Evolutionary conservation across 2,113 vertebrate genomes (phyloP).

Genomic region (Oreochromis spilurus): DNA sequence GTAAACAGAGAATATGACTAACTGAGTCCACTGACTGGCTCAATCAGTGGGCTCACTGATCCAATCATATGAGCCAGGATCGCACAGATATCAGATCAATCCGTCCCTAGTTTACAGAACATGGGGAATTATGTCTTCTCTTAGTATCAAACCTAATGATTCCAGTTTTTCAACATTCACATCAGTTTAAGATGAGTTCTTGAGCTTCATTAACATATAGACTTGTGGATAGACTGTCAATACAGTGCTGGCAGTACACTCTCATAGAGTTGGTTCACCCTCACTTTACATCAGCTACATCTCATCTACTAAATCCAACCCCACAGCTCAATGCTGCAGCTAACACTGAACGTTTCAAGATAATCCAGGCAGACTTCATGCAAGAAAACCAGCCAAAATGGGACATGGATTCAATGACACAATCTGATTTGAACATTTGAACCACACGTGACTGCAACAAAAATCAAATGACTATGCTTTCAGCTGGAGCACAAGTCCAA

Average conservation of each 20-base stretch:
- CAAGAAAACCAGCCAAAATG: background rate
- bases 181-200: background rate
- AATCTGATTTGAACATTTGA: background rate
- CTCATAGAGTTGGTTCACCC: background rate
- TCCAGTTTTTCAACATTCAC: background rate
- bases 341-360: background rate
- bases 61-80: background rate
- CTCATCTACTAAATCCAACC: background rate
- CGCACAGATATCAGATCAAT: accelerated
- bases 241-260: background rate
- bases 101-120: background rate
- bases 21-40: background rate
- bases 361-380: background rate
- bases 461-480: background rate
- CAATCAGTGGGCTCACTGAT: background rate
- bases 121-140: background rate
- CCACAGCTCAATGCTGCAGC: background rate
- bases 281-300: background rate
- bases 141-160: background rate
- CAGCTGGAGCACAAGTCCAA: background rate
- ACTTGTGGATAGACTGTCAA: background rate
- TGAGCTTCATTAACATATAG: background rate
- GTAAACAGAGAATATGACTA: background rate
- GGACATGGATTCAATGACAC: background rate
- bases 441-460: background rate